Evolutionary conservation across 1,140 invertebrate genomes (phyloP).

Genomic region (Drosophila azteca): DNA sequence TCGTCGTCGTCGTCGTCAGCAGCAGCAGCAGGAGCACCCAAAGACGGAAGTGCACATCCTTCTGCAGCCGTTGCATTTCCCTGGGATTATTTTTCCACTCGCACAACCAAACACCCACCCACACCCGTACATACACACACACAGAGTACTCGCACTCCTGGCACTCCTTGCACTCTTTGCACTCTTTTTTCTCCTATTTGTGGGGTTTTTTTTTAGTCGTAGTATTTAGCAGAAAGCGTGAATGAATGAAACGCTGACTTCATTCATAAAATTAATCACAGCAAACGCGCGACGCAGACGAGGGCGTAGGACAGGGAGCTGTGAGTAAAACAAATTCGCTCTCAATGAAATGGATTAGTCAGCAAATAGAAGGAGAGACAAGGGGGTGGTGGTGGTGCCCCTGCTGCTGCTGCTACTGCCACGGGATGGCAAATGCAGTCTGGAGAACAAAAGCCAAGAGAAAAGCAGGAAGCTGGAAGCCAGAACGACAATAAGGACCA

Average conservation of each 20-base stretch:
- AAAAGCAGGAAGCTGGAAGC: conserved; percentile 65
- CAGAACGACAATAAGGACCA: conserved; percentile 41
- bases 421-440: background rate
- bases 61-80: conserved; percentile 66
- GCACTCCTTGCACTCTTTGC: background rate
- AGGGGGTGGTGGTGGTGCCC: background rate
- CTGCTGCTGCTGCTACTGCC: no score
- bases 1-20: no score
- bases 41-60: conserved; percentile 74
- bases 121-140: no score
- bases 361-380: conserved; percentile 46
- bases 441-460: conserved; percentile 54
- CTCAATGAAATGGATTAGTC: conserved; percentile 81
- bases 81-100: conserved; percentile 19
- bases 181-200: background rate
- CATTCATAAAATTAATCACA: conserved; percentile 78
- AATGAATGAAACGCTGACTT: conserved; percentile 75
- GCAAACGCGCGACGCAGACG: conserved; percentile 1
- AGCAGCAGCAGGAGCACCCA: conserved; percentile 32
- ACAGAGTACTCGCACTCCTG: background rate
- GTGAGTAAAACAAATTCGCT: conserved; percentile 33
- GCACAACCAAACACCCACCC: background rate
- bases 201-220: conserved; percentile 32
- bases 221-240: conserved; percentile 58
- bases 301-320: background rate